phyloP scores from a whole-genome alignment of 2,113 vertebrate species.

The Erythrocercus mccallii region DNA sequence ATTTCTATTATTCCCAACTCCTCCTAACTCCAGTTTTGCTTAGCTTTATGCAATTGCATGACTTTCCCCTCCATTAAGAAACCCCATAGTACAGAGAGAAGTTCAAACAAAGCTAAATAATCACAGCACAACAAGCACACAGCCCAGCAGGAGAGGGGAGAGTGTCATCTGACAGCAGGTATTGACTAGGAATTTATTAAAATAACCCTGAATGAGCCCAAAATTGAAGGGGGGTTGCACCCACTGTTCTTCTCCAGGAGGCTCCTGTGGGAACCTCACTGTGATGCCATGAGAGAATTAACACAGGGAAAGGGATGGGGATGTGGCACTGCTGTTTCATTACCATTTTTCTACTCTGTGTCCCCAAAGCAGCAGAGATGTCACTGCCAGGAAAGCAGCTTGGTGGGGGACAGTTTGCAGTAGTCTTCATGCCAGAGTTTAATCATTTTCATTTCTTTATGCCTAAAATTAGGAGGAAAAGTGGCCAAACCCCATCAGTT shows the following conservation, averaged over 20 bases:
- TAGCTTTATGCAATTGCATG: not conserved
- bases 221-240: not conserved
- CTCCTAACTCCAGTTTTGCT: not conserved
- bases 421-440: not conserved
- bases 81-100: not conserved
- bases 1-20: not conserved
- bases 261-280: rapidly evolving
- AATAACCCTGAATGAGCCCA: not conserved
- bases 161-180: not conserved
- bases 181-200: not conserved
- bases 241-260: not conserved
- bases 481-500: not conserved
- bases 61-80: not conserved
- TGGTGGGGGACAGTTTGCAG: not conserved
- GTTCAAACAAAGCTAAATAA: not conserved
- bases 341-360: not conserved
- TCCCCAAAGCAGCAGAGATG: not conserved
- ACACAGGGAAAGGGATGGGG: not conserved
- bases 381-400: not conserved
- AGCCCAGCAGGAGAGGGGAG: not conserved
- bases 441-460: not conserved
- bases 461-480: not conserved
- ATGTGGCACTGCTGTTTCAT: rapidly evolving
- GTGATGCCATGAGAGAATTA: rapidly evolving
- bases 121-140: not conserved